Conservation (phyloP, 2,113 vertebrate species). For the Hydrochoerus hydrochaeris region DNA sequence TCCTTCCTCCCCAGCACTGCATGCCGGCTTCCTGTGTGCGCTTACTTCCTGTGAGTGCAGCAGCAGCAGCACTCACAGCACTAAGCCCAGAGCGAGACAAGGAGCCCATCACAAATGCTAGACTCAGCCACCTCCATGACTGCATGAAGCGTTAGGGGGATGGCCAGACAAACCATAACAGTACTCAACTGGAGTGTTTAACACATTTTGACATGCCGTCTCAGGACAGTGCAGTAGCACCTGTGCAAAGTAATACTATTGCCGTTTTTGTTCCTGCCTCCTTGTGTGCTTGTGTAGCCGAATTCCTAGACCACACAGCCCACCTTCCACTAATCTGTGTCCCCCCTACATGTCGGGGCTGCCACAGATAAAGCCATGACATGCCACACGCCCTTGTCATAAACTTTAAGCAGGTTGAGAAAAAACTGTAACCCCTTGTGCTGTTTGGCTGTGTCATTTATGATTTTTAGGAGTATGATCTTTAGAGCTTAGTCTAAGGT, state of each 20-base stretch:
- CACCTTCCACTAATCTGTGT: not conserved
- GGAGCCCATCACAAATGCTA: too few species aligned
- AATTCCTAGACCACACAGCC: not conserved
- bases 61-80: too few species aligned
- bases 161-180: too few species aligned
- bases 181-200: not conserved
- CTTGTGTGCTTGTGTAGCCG: not conserved
- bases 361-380: not conserved
- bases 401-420: slow-evolving; percentile 32
- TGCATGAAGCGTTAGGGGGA: too few species aligned
- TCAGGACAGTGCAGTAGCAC: not conserved
- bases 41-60: too few species aligned
- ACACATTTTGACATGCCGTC: not conserved
- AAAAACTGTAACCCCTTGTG: not conserved
- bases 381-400: not conserved
- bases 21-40: too few species aligned
- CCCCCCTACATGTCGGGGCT: not conserved
- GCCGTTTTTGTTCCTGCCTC: not conserved
- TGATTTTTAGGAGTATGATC: slow-evolving; percentile 13
- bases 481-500: not conserved
- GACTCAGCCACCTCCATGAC: too few species aligned
- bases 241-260: not conserved
- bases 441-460: slow-evolving; percentile 39
- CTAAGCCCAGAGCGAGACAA: too few species aligned
- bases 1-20: too few species aligned